Base-by-base conservation (phyloP, 2,797 vertebrate genomes). In the Characodon lateralis region DNA sequence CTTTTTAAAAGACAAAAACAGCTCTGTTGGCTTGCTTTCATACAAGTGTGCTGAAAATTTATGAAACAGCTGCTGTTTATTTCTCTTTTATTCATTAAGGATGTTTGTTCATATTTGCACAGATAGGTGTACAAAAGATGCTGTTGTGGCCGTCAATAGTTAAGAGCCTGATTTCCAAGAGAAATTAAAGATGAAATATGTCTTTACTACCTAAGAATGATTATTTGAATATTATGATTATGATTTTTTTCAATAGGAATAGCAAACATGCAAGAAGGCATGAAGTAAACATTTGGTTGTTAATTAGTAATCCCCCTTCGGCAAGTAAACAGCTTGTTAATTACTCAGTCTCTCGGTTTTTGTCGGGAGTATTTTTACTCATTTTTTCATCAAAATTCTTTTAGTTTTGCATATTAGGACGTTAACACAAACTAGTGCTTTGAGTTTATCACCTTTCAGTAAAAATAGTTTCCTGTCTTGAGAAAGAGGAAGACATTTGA, bases 1-100 rank as follows among this genome's bases (percentile, higher is more conserved):
- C 31, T 41, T 48, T 66, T 6, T 48, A 22, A 74, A 63, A 77
- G 76, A 92, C 79, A 85, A 83, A 85, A 84, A 74, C 81, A 85
- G 76, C 77, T 78, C 85, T 85, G 79, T 85, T 90, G 76, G 79
- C 83, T 87, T 65, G 41, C 84, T 81, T 83, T 72, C 16, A 77
- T 22, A 13, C 2, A 76, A 18, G 26, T 63, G 55, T 75, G 28
- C 69, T 78, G 74, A 74, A 80, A 53, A 78, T 77, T 53, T 65
- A 66, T 73, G 22, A 41, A 31, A 73, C 26, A 22, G 72, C 78
- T 72, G 71, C 59, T 81, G 20, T 83, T 61, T 61, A 31, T 55
- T 65, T 81, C 58, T 74, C 66, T 77, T 61, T 75, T 74, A 73
- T 56, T 79, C 71, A 26, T 77, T 22, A 22, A 51, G 83, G 71